phyloP scores from a whole-genome alignment of 2,797 vertebrate species.

The Simalia tracyae region DNA sequence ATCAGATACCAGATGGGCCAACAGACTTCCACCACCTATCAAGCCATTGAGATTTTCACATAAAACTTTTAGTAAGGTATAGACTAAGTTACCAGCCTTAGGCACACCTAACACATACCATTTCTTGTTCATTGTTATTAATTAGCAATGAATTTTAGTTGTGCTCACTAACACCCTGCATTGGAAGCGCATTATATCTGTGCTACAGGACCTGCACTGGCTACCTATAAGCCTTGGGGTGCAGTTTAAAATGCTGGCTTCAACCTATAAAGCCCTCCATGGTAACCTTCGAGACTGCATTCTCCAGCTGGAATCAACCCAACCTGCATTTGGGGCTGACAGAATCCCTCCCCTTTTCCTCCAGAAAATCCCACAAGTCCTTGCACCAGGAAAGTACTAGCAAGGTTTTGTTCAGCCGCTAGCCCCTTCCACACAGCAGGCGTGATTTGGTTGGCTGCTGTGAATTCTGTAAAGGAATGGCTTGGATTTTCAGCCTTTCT shows the following conservation, averaged over 20 bases:
- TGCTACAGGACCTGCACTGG: neutral
- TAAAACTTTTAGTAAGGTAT: neutral
- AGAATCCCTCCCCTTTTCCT: neutral
- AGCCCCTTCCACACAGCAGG: neutral
- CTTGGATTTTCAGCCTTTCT: neutral
- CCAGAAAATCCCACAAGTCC: neutral
- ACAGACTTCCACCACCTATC: neutral
- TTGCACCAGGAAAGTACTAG: neutral
- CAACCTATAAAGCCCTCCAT: neutral
- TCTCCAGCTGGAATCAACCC: neutral
- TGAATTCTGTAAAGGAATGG: neutral
- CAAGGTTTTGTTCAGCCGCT: neutral
- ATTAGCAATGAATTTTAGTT: neutral
- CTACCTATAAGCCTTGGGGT: neutral
- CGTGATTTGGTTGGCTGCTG: neutral
- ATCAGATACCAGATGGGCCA: neutral
- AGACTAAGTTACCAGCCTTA: neutral
- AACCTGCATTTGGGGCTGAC: neutral
- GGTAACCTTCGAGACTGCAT: neutral
- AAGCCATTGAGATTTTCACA: neutral
- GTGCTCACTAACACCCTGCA: neutral
- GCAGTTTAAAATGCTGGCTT: neutral
- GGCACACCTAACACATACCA: neutral
- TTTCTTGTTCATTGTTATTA: neutral
- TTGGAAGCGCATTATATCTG: neutral